A percentile compares a stretch with the other conserved stretches of the same genome.
These are phyloP conservation scores for Pantherophis alleghaniensis DNA, from an alignment of 2,797 vertebrate species.

Conservation along the genomic window DNA sequence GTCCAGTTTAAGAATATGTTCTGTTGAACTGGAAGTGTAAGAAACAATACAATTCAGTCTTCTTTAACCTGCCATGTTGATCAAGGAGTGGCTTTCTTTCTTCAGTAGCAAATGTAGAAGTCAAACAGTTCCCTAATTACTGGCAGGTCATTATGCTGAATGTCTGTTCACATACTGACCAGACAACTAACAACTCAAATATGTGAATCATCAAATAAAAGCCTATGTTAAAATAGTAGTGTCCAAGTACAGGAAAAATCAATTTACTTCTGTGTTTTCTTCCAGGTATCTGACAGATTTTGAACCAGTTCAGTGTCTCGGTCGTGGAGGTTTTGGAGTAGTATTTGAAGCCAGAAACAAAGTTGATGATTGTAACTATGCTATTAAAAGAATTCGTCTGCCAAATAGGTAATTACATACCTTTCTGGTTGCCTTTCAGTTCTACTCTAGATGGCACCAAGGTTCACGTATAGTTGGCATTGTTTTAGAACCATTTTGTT, in stretches of 20 bases:
- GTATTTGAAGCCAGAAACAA: conserved; percentile 98
- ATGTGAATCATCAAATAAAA: neutral
- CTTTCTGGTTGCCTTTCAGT: neutral
- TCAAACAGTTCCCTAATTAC: neutral
- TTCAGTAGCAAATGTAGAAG: neutral
- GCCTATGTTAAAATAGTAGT: neutral
- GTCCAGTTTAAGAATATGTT: neutral
- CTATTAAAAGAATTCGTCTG: conserved; percentile 96
- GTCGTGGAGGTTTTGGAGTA: conserved; percentile 94
- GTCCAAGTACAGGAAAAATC: neutral
- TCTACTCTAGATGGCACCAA: neutral
- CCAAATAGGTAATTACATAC: conserved; percentile 85
- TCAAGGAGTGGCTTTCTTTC: neutral
- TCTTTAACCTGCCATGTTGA: neutral
- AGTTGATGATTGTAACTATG: conserved; percentile 98
- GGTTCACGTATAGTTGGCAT: neutral
- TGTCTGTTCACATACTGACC: neutral
- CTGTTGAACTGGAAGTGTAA: neutral
- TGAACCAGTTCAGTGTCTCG: conserved; percentile 95
- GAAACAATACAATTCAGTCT: neutral
- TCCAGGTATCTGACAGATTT: conserved; percentile 95
- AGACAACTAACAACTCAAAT: neutral
- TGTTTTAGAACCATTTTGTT: conserved; percentile 13
- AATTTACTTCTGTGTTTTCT: neutral
- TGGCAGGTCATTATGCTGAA: neutral